These are phyloP conservation scores for Jordanella pulchra DNA, from an alignment of 2,797 vertebrate genomes.

Conservation along the genomic window DNA sequence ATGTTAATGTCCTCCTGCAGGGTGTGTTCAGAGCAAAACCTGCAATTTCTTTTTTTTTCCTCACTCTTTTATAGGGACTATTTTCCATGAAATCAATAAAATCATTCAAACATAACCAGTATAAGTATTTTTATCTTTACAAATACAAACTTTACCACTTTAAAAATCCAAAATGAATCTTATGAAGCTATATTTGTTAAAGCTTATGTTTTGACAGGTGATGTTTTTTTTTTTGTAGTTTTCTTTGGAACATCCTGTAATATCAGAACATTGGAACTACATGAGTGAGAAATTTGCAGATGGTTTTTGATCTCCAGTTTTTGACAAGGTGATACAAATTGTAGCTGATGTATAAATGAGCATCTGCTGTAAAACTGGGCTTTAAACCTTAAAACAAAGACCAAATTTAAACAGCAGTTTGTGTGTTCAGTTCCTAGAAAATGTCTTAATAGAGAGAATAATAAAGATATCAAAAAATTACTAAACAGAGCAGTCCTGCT, in stretches of 20 bases:
- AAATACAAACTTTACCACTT: slow-evolving; percentile 14
- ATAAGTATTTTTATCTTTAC: slow-evolving; percentile 2
- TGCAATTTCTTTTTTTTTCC: slow-evolving; percentile 59
- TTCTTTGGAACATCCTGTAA: neutral
- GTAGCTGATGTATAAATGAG: neutral
- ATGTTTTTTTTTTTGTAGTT: neutral
- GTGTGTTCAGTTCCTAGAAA: neutral
- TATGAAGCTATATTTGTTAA: neutral
- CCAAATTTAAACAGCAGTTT: neutral
- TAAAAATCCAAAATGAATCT: neutral
- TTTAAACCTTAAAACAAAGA: neutral
- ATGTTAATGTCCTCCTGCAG: slow-evolving; percentile 77
- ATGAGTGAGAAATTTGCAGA: no score
- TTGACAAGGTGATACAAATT: neutral
- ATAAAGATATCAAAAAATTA: no score
- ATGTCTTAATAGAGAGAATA: neutral
- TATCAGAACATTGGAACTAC: neutral
- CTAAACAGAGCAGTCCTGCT: neutral
- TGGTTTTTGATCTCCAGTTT: neutral
- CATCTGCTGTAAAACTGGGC: neutral
- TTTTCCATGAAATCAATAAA: slow-evolving; percentile 40
- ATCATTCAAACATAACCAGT: slow-evolving; percentile 24
- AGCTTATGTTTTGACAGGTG: neutral
- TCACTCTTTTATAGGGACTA: slow-evolving; percentile 35
- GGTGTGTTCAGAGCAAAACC: slow-evolving; percentile 71